A percentile compares a stretch with the other conserved stretches of the same genome.
Evolutionary conservation across 2,797 vertebrate species (phyloP).

Genomic region (Fistularia tabacaria): DNA sequence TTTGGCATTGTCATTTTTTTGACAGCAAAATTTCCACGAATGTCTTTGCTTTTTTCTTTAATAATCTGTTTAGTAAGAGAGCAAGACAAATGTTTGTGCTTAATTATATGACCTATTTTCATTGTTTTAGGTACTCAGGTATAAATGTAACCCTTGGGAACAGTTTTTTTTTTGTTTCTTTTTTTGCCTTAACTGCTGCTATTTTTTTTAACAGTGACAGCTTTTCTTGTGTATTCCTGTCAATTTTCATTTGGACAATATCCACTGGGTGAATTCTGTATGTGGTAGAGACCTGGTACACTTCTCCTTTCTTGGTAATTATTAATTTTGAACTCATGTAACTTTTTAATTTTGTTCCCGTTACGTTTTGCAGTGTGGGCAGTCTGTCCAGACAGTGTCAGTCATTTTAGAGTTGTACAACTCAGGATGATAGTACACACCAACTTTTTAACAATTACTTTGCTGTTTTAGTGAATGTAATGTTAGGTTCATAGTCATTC

Average conservation of each 20-base stretch:
- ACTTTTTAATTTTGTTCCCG: conserved; percentile 24
- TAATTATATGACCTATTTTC: conserved; percentile 33
- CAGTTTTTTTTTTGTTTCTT: conserved; percentile 24
- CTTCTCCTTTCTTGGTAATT: conserved; percentile 17
- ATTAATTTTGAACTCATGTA: conserved; percentile 19
- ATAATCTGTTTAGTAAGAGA: conserved; percentile 18
- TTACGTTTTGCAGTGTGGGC: conserved; percentile 24
- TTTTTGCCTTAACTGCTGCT: conserved; percentile 72
- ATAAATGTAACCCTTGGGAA: conserved; percentile 63
- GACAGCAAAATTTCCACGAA: conserved; percentile 18
- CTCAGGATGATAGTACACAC: conserved; percentile 38
- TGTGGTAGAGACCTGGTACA: conserved; percentile 25
- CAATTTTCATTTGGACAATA: conserved; percentile 16
- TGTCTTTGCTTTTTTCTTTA: conserved; percentile 27
- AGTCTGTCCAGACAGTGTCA: too few species aligned
- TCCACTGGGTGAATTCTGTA: conserved; percentile 15
- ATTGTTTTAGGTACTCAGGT: conserved; percentile 67
- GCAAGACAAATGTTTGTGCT: conserved; percentile 49
- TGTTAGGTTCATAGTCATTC: conserved; percentile 11
- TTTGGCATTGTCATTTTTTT: conserved; percentile 32
- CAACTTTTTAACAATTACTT: conserved; percentile 43
- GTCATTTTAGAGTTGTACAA: conserved; percentile 34
- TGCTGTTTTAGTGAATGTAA: conserved; percentile 51
- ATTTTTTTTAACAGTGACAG: conserved; percentile 47
- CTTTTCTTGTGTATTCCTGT: conserved; percentile 40